Evolutionary conservation across 2,113 vertebrate genomes (phyloP).

Genomic region (Archocentrus centrarchus): DNA sequence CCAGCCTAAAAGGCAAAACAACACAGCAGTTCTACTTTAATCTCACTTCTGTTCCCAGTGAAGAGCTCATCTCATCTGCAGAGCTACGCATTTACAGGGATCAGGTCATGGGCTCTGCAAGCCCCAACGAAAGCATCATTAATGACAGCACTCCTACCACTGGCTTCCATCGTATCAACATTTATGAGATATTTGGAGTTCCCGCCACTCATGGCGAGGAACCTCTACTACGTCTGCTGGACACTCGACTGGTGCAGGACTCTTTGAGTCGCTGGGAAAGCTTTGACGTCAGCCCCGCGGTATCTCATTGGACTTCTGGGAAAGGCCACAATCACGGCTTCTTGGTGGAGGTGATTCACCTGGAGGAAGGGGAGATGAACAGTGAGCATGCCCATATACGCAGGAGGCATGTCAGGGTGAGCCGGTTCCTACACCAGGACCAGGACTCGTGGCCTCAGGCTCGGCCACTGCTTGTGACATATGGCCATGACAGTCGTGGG

Average conservation of each 20-base stretch:
- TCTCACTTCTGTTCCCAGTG: conserved; percentile 90
- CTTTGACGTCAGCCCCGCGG: conserved; percentile 95
- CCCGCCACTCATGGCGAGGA: conserved; percentile 80
- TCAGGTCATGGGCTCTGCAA: conserved; percentile 84
- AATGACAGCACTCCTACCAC: conserved; percentile 73
- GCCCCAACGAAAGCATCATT: conserved; percentile 76
- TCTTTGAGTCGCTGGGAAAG: conserved; percentile 95
- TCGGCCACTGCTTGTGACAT: conserved; percentile 94
- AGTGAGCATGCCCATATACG: conserved; percentile 80
- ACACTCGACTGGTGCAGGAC: conserved; percentile 95
- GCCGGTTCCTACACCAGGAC: conserved; percentile 93
- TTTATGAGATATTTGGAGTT: conserved; percentile 95
- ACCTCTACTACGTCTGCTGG: conserved; percentile 92
- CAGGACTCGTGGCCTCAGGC: conserved; percentile 92
- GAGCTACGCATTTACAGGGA: conserved; percentile 96
- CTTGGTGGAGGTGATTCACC: conserved; percentile 94
- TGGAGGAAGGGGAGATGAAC: conserved; percentile 79
- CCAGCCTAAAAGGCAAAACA: conserved; percentile 89
- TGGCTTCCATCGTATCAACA: conserved; percentile 95
- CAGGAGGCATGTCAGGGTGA: conserved; percentile 92
- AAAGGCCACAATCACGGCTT: conserved; percentile 92
- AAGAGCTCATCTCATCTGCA: conserved; percentile 93
- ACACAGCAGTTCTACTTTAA: conserved; percentile 97
- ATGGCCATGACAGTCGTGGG: conserved; percentile 94
- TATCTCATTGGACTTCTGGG: conserved; percentile 92